Evolutionary conservation across 2,888 invertebrate species (phyloP), one percentile per base, ranked within the genome.

Genomic region (Iphiclides podalirius): DNA sequence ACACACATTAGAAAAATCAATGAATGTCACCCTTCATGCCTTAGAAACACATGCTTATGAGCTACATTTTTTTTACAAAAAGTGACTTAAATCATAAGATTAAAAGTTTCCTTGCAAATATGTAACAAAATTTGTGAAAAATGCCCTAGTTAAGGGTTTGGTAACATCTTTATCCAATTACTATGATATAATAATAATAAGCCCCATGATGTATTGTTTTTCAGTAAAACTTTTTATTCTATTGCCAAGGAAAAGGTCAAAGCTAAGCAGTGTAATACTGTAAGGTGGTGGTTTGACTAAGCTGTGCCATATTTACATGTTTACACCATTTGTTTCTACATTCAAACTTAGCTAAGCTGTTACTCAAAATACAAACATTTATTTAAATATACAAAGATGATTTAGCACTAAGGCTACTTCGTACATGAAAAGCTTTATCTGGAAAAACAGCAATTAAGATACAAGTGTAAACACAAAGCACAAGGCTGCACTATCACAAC

Each of bases 401-500:
- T 51, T 31, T 51, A 56, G 55, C 34, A 52, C 45, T 52, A 57
- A 53, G 54, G 53, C 57, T 57, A 57, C 53, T 54, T 53, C 53
- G 54, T 58, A 58, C 57, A 56, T 53, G 23, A 23, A 55, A 68
- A 67, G 67, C 59, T 60, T 45, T 58, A 61, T 56, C 40, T 12
- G 14, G 40, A 44, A 39, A 26, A 53, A 57, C 55, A 62, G 67
- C 66, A 54, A 52, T 46, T 40, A 41, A 50, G 31, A 65, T 70
- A 75, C 54, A 75, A 62, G 70, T 75, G 59, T 72, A 70, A 68
- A 78, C 78, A 82, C 72, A 81, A 81, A 79, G 78, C 79, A 72
- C 67, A 73, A 73, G 70, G 74, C 79, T 72, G 81, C 81, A 81
- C 81, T 83, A 85, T 76, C 79, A 87, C 85, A 87, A 87, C 83